Base-by-base conservation (phyloP, 2,113 vertebrate species). In the Neogobius melanostomus region DNA sequence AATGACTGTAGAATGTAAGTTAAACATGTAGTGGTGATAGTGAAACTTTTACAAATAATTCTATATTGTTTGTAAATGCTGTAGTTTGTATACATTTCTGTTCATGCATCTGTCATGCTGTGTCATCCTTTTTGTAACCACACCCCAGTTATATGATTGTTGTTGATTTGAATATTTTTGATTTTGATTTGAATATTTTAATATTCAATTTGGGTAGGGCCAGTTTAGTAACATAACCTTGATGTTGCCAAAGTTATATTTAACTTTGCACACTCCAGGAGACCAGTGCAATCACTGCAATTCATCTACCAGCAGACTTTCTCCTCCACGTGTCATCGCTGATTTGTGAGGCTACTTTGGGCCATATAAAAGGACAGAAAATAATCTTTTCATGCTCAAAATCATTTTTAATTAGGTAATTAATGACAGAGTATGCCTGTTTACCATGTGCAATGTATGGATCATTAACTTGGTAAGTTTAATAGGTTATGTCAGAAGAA, bases 391-490 rank as follows among this genome's bases (percentile, higher is more conserved):
- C 50, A 63, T 84, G 71, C 83, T 86, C 11, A 69, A 79, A 71
- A 73, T 72, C 71, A 43, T 82, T 90, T 85, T 83, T 91, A 88
- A 91, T 88, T 80, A 85, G 82, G 69, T 83, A 64, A 75, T 88
- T 71, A 74, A 75, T 66, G 81, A 68, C 75, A 76, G 72, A 8
- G 53, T 44, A 42, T 81, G 69, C 69, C 80, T 71, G 87, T 91
- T 82, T 72, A 75, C 86, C 87, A 88, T 89, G 84, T 91, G 88
- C 78, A 81, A 82, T 76, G 43, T 69, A 77, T 72, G 80, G 76
- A 85, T 85, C 86, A 88, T 92, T 90, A 89, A 81, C 68, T 82
- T 75, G 70, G 76, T n/a, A n/a, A 61, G 10, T 50, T 42, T 69
- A 85, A 77, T 85, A 82, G 80, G 72, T 84, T 89, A 74, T 66